phyloP scores from a whole-genome alignment of 2,113 vertebrate species.

The Thunnus thynnus region DNA sequence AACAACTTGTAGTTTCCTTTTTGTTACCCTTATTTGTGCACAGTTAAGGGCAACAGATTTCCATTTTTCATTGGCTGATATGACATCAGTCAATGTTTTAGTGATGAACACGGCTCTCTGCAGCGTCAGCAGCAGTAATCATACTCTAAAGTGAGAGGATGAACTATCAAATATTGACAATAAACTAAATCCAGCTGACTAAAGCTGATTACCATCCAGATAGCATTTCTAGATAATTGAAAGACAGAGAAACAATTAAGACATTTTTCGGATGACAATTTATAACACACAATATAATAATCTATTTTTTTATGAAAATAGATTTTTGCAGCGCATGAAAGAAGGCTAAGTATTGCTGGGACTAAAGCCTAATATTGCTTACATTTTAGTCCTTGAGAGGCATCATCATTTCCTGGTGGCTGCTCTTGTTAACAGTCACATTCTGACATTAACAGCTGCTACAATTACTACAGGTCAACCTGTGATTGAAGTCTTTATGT shows the following conservation, averaged over 20 bases:
- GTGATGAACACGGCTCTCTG: not conserved
- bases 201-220: not conserved
- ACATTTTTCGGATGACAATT: conserved; percentile 9
- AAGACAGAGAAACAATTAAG: conserved; percentile 3
- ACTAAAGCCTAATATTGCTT: not conserved
- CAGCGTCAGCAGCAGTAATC: not conserved
- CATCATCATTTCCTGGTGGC: conserved; percentile 8
- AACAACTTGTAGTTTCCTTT: no score
- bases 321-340: not conserved
- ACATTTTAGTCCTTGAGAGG: conserved; percentile 11
- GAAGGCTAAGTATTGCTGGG: not conserved
- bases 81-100: not conserved
- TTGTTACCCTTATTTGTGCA: not conserved
- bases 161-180: not conserved
- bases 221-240: not conserved
- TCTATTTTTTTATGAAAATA: not conserved
- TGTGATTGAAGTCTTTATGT: conserved; percentile 48
- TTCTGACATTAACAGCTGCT: conserved; percentile 40
- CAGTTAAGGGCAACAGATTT: not conserved
- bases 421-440: conserved; percentile 22
- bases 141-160: not conserved
- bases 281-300: not conserved
- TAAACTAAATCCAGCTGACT: not conserved
- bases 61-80: not conserved
- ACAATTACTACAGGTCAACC: conserved; percentile 36